Evolutionary conservation across 2,797 vertebrate species (phyloP).

Genomic region (Gymnopithys bicolor): DNA sequence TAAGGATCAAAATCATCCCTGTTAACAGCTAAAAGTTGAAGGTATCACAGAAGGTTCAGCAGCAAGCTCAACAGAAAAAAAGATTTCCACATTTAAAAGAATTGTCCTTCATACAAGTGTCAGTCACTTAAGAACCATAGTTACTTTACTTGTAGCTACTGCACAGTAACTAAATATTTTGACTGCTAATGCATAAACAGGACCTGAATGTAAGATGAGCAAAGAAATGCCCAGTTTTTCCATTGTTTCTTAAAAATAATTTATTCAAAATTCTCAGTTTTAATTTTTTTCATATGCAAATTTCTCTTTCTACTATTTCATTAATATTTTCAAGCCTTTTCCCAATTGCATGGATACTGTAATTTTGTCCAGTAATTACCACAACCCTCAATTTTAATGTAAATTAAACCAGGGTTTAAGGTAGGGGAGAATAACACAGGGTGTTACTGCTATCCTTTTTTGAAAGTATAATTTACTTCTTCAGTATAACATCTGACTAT

Average conservation of each 20-base stretch:
- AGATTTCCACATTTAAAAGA: neutral
- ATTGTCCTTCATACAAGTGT: neutral
- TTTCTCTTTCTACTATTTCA: neutral
- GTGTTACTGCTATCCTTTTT: neutral
- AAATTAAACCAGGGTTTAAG: neutral
- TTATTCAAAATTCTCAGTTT: neutral
- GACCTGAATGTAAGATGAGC: neutral
- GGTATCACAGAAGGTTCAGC: neutral
- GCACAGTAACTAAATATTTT: neutral
- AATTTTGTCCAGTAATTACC: neutral
- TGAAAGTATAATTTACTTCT: neutral
- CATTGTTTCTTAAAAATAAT: neutral
- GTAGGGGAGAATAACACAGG: neutral
- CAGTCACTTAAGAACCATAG: neutral
- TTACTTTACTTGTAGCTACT: neutral
- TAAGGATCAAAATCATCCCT: neutral
- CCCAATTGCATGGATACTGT: neutral
- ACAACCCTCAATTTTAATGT: neutral
- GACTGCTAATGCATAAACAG: neutral
- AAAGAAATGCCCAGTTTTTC: neutral
- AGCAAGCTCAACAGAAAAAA: neutral
- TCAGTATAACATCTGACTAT: slow-evolving; percentile 6
- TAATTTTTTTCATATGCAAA: neutral
- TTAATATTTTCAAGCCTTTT: neutral
- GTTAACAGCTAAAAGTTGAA: neutral